phyloP scores from a whole-genome alignment of 1,140 invertebrate genomes.

The Idris sp. region DNA sequence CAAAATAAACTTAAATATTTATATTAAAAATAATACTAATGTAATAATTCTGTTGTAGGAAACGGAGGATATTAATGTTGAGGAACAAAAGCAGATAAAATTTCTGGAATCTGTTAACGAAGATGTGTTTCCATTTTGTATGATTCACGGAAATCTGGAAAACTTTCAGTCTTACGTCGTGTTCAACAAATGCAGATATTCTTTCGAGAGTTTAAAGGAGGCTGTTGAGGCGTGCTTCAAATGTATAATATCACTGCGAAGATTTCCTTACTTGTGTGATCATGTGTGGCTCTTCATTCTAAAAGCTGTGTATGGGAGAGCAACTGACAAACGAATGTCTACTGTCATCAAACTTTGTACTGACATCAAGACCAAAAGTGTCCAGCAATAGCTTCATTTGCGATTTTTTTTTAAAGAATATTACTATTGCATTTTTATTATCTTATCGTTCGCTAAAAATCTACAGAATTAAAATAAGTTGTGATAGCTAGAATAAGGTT shows the following conservation, averaged over 20 bases:
- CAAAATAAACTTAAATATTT: no score
- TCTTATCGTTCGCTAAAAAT: no score
- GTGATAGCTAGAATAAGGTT: no score
- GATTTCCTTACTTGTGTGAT: conserved; percentile 24
- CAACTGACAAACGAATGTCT: no score
- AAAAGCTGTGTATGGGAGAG: conserved; percentile 17
- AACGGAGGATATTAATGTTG: not conserved
- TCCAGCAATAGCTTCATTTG: no score
- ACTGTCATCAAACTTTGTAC: no score
- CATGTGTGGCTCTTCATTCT: conserved; percentile 29
- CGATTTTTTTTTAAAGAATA: no score
- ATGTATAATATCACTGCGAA: conserved; percentile 20
- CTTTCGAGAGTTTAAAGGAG: conserved; percentile 10
- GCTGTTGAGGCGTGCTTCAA: conserved; percentile 36
- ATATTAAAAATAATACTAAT: no score
- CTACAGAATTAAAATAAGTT: no score
- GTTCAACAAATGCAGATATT: conserved; percentile 10
- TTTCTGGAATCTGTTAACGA: not conserved
- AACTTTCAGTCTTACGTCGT: conserved; percentile 7
- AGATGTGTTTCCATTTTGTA: not conserved
- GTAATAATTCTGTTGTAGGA: not conserved
- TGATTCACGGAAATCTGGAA: conserved; percentile 19
- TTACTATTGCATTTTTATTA: no score
- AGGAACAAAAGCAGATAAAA: not conserved
- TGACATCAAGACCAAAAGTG: no score